Evolutionary conservation across 2,113 vertebrate species (phyloP).

Genomic region (Clarias magur): DNA sequence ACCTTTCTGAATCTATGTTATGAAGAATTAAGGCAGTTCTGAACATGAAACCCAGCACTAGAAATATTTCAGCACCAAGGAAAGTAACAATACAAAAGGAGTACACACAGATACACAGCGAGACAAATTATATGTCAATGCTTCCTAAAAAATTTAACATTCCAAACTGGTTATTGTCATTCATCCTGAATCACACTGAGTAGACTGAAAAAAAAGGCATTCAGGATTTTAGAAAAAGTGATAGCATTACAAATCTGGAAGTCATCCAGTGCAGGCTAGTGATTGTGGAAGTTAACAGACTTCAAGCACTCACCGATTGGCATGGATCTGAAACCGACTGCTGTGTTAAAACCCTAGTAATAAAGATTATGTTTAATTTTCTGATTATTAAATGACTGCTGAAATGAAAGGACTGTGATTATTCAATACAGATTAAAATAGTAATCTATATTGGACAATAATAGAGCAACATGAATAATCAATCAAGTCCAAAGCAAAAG

Average conservation of each 20-base stretch:
- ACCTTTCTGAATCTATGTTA: no score
- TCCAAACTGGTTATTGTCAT: neutral
- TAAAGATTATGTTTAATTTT: neutral
- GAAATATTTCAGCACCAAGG: neutral
- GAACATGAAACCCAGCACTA: no score
- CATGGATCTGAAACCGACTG: neutral
- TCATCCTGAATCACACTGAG: neutral
- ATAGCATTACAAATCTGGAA: neutral
- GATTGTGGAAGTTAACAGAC: neutral
- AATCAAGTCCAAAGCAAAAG: neutral
- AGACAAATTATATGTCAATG: neutral
- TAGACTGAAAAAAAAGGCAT: neutral
- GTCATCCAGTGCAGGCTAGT: neutral
- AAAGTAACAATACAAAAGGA: neutral
- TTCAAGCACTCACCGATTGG: neutral
- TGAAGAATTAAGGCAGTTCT: no score
- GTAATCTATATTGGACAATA: neutral
- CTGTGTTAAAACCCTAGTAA: neutral
- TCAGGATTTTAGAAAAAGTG: neutral
- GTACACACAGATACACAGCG: neutral
- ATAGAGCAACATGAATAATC: neutral
- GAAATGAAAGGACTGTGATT: neutral
- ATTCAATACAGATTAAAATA: neutral
- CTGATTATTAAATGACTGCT: neutral
- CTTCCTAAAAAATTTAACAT: neutral